A percentile compares a stretch with the other conserved stretches of the same genome.
phyloP scores from a whole-genome alignment of 2,888 invertebrate species.

The Bellardia pandia region DNA sequence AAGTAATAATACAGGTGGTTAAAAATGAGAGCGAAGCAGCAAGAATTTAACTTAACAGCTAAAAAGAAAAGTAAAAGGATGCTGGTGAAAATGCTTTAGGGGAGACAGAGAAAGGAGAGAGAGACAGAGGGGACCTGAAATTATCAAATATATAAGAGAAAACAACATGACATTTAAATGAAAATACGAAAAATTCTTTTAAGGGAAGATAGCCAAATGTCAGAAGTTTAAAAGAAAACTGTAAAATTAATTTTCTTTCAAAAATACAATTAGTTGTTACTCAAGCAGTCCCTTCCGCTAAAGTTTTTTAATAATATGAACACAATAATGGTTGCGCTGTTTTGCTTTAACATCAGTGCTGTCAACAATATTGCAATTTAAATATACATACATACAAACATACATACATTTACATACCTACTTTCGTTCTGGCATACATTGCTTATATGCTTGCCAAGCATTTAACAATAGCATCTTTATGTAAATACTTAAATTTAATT shows the following conservation, averaged over 20 bases:
- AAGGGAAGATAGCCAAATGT: background rate
- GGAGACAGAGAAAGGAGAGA: background rate
- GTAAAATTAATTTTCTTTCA: background rate
- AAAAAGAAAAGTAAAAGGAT: background rate
- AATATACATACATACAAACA: background rate
- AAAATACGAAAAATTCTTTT: conserved; percentile 26
- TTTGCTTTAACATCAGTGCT: background rate
- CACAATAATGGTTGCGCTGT: background rate
- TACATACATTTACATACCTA: background rate
- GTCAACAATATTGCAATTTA: background rate
- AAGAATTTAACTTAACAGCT: background rate
- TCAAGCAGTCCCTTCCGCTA: background rate
- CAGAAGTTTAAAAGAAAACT: background rate
- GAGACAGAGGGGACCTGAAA: background rate
- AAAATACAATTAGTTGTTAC: background rate
- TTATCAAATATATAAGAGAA: conserved; percentile 6
- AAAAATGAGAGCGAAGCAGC: background rate
- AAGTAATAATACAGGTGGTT: conserved; percentile 26
- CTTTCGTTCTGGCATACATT: background rate
- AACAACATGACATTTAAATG: conserved; percentile 50
- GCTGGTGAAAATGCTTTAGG: background rate
- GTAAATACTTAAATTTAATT: conserved; percentile 28
- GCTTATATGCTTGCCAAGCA: background rate
- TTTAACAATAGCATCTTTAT: background rate
- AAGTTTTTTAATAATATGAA: background rate